Percentiles rank a stretch among this genome's conserved stretches.
These are phyloP conservation scores for Halesus radiatus DNA, from an alignment of 1,140 invertebrate genomes.

Conservation along the genomic window DNA sequence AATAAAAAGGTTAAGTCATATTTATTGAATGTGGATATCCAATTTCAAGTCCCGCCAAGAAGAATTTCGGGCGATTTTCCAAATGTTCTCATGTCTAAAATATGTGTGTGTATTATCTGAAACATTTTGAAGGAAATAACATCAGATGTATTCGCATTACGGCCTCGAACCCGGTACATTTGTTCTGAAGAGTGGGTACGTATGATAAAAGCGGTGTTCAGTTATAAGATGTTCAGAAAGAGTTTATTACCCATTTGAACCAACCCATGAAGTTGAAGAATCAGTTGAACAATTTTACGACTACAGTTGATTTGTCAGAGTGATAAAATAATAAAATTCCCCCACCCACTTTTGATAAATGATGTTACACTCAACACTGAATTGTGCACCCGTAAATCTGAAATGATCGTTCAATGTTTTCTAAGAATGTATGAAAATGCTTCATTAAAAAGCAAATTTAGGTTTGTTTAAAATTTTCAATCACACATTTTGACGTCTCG, in stretches of 20 bases:
- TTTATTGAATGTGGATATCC: conserved; percentile 18
- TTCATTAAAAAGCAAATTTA: too few species aligned
- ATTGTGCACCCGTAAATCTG: too few species aligned
- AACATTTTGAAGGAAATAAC: conserved; percentile 49
- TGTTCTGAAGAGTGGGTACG: conserved; percentile 39
- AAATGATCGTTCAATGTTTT: too few species aligned
- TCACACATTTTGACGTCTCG: too few species aligned
- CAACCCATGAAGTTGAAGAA: neutral
- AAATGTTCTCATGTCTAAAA: conserved; percentile 28
- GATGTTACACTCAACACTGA: too few species aligned
- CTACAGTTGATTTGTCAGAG: too few species aligned
- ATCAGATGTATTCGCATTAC: conserved; percentile 46
- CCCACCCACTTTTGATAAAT: too few species aligned
- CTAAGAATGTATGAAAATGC: too few species aligned
- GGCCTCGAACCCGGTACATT: conserved; percentile 47
- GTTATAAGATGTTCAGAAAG: neutral
- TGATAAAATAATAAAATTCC: too few species aligned
- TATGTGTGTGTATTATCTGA: conserved; percentile 16
- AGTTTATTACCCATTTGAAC: neutral
- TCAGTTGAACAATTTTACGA: neutral
- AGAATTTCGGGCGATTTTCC: conserved; percentile 19
- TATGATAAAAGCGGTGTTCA: conserved; percentile 3
- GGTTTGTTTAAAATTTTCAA: too few species aligned
- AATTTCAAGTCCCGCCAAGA: conserved; percentile 22
- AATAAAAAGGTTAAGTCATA: neutral